Evolutionary conservation across 2,113 vertebrate species (phyloP).

Genomic region (Sminthopsis crassicaudata): DNA sequence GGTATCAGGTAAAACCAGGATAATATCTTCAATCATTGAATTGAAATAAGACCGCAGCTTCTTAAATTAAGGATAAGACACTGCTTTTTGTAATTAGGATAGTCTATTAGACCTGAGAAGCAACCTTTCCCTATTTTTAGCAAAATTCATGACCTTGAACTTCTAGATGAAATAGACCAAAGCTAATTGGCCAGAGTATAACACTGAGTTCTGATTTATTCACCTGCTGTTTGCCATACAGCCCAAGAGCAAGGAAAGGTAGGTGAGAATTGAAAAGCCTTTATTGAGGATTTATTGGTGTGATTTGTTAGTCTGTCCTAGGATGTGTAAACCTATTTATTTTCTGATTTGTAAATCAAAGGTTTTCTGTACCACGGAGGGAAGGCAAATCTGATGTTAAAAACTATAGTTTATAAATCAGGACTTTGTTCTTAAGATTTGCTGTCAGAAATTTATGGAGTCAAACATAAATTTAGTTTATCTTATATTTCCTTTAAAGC

Average conservation of each 20-base stretch:
- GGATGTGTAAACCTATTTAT: conserved; percentile 51
- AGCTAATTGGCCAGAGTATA: not conserved
- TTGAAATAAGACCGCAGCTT: fast-evolving
- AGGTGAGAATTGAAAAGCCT: not conserved
- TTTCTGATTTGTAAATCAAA: conserved; percentile 54
- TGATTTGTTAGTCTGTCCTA: conserved; percentile 48
- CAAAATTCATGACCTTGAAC: not conserved
- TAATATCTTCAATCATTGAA: not conserved
- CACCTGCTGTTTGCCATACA: conserved; percentile 38
- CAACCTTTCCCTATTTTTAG: not conserved
- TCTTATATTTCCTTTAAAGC: not conserved
- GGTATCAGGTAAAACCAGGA: not conserved
- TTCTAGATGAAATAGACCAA: conserved; percentile 39
- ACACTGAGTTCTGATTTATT: conserved; percentile 47
- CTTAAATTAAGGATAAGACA: not conserved
- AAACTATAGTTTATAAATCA: conserved; percentile 20
- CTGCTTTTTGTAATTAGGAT: not conserved
- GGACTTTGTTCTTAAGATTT: conserved; percentile 36
- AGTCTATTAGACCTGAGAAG: not conserved
- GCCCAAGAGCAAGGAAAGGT: conserved; percentile 7
- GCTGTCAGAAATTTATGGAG: conserved; percentile 35
- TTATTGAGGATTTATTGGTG: conserved; percentile 50
- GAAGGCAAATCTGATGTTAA: conserved; percentile 30
- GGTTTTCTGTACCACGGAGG: conserved; percentile 40
- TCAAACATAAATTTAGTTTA: not conserved